Evolutionary conservation across 2,113 vertebrate species (phyloP).

Genomic region (Brachypodius melanocephalos): DNA sequence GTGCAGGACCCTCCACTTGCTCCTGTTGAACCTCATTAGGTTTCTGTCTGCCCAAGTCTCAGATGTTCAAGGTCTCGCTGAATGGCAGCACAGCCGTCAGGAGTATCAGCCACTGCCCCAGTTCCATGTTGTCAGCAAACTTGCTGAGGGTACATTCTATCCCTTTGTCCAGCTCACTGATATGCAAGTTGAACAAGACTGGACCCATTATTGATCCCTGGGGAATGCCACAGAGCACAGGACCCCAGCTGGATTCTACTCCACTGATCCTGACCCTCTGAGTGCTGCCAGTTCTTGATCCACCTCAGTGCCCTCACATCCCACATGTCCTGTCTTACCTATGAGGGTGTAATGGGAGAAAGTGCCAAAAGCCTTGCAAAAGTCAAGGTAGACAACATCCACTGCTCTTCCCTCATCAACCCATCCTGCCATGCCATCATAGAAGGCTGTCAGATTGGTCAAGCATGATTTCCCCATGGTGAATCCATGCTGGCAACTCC

Average conservation of each 20-base stretch:
- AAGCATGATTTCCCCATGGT: neutral
- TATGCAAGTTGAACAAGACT: neutral
- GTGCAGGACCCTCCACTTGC: neutral
- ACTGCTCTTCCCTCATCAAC: neutral
- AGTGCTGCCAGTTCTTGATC: neutral
- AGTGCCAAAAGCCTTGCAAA: neutral
- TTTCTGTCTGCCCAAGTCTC: neutral
- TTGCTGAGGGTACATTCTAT: neutral
- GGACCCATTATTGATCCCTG: neutral
- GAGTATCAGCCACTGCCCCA: neutral
- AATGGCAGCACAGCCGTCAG: neutral
- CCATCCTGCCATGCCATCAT: neutral
- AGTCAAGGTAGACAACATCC: neutral
- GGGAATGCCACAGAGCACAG: neutral
- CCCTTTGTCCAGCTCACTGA: neutral
- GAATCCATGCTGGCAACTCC: neutral
- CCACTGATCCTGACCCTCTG: neutral
- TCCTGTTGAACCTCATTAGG: neutral
- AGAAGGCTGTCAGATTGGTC: neutral
- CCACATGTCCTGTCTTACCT: neutral
- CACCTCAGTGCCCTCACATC: neutral
- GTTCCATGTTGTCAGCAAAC: neutral
- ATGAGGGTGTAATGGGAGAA: accelerated
- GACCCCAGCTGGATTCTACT: neutral
- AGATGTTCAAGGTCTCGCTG: neutral